These are phyloP conservation scores for Drosophila pandora DNA, from an alignment of 1,140 invertebrate species.

Conservation along the genomic window DNA sequence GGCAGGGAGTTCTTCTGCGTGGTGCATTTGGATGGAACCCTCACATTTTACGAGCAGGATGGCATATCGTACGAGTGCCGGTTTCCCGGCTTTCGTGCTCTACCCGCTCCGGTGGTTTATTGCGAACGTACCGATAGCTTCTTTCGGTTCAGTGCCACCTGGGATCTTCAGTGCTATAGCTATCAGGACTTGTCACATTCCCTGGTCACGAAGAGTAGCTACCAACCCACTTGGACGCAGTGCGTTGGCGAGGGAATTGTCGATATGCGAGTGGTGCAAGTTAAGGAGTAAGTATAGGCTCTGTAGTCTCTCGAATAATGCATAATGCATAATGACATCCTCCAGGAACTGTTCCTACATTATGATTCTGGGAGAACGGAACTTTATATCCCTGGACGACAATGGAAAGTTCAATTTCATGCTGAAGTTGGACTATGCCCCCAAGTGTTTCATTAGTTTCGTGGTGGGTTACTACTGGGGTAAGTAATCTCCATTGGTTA, in stretches of 20 bases:
- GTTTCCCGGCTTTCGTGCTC: conserved; percentile 86
- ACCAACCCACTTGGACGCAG: conserved; percentile 76
- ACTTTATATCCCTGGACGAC: conserved; percentile 74
- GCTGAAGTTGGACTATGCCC: conserved; percentile 78
- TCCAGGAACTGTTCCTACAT: conserved; percentile 64
- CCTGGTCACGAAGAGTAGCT: conserved; percentile 61
- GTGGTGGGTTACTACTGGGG: conserved; percentile 82
- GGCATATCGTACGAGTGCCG: conserved; percentile 78
- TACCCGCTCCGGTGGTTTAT: conserved; percentile 90
- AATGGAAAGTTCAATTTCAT: conserved; percentile 77
- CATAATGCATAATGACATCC: background rate
- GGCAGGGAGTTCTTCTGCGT: conserved; percentile 91
- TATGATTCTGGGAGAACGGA: conserved; percentile 76
- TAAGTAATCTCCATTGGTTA: conserved; percentile 26
- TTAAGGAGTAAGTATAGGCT: conserved; percentile 60
- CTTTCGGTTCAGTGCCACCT: conserved; percentile 87
- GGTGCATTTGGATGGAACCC: conserved; percentile 90
- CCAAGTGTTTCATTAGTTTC: conserved; percentile 78
- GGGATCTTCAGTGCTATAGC: conserved; percentile 87
- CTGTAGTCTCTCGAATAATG: background rate
- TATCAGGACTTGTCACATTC: conserved; percentile 81
- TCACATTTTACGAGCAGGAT: conserved; percentile 90
- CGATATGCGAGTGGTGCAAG: conserved; percentile 72
- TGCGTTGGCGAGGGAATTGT: conserved; percentile 77
- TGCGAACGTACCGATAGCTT: conserved; percentile 89